A percentile compares a stretch with the other conserved stretches of the same genome.
Evolutionary conservation across 2,797 vertebrate genomes (phyloP).

Genomic region (Protonibea diacanthus): DNA sequence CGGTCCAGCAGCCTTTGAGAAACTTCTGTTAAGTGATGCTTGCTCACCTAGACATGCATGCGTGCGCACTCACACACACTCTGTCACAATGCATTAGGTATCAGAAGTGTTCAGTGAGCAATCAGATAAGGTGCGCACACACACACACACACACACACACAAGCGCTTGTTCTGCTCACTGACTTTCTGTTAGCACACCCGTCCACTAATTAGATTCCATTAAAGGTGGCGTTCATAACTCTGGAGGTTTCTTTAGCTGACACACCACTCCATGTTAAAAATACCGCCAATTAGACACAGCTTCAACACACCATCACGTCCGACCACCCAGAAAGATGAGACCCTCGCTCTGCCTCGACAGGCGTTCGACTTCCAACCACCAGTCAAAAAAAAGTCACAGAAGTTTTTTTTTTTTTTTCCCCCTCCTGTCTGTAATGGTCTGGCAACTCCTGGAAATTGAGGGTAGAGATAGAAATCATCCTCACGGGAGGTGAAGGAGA

Average conservation of each 20-base stretch:
- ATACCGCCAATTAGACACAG: conserved; percentile 80
- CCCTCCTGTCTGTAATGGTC: conserved; percentile 65
- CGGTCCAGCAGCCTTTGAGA: conserved; percentile 18
- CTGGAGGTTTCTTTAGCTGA: conserved; percentile 73
- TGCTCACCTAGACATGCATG: conserved; percentile 13
- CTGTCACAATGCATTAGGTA: conserved; percentile 70
- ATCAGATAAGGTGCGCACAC: conserved; percentile 35
- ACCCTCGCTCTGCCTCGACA: conserved; percentile 55
- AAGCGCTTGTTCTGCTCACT: conserved; percentile 69
- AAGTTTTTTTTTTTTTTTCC: conserved; percentile 37
- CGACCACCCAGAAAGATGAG: conserved; percentile 71
- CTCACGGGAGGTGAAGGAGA: conserved; percentile 13
- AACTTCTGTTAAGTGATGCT: conserved; percentile 36
- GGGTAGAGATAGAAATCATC: conserved; percentile 69
- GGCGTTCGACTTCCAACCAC: conserved; percentile 50
- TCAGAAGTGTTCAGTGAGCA: conserved; percentile 63
- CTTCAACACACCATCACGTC: conserved; percentile 59
- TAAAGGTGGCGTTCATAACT: conserved; percentile 79
- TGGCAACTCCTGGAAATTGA: conserved; percentile 73
- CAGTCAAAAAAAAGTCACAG: conserved; percentile 42
- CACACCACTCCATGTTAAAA: conserved; percentile 70
- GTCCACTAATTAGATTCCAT: conserved; percentile 83
- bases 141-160: conserved; percentile 27
- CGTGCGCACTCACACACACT: conserved; percentile 27
- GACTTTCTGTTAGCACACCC: conserved; percentile 63